Conservation (phyloP, 2,888 invertebrate species). For the Sisyra nigra region DNA sequence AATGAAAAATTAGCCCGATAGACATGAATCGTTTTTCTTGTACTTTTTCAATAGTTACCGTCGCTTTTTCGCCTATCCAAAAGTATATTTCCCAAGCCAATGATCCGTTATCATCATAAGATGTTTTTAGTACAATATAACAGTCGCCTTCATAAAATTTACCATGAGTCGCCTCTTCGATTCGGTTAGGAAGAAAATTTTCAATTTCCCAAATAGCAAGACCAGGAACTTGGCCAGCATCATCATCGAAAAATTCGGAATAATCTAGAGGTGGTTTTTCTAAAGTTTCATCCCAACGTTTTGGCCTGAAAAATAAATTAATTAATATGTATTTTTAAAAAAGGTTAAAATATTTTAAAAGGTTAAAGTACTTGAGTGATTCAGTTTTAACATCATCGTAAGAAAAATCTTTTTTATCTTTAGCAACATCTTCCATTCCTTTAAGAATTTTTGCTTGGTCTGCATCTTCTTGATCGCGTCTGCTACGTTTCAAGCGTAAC, state of each 20-base stretch:
- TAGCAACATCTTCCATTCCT: slow-evolving; percentile 75
- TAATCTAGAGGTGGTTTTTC: slow-evolving; percentile 94
- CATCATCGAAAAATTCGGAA: slow-evolving; percentile 92
- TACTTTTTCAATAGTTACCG: slow-evolving; percentile 38
- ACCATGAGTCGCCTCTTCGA: slow-evolving; percentile 86
- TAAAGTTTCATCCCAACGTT: slow-evolving; percentile 89
- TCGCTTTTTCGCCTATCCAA: slow-evolving; percentile 94
- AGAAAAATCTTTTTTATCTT: slow-evolving; percentile 57
- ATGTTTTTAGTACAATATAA: slow-evolving; percentile 89
- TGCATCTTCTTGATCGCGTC: slow-evolving; percentile 62
- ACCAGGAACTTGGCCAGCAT: slow-evolving; percentile 84
- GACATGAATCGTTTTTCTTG: background rate
- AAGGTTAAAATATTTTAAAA: too few species aligned
- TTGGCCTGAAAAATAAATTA: slow-evolving; percentile 45
- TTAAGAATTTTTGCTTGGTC: slow-evolving; percentile 75
- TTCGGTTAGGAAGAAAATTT: slow-evolving; percentile 91
- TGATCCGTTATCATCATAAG: slow-evolving; percentile 65
- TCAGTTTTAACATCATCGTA: slow-evolving; percentile 50
- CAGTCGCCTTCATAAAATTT: slow-evolving; percentile 99
- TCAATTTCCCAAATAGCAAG: slow-evolving; percentile 98
- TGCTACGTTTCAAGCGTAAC: slow-evolving; percentile 68
- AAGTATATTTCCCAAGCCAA: slow-evolving; percentile 94
- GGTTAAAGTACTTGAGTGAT: slow-evolving; percentile 51
- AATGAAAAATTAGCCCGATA: background rate
- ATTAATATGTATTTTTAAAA: too few species aligned